Conservation (phyloP, 2,888 invertebrate species). For the Protophormia terraenovae region DNA sequence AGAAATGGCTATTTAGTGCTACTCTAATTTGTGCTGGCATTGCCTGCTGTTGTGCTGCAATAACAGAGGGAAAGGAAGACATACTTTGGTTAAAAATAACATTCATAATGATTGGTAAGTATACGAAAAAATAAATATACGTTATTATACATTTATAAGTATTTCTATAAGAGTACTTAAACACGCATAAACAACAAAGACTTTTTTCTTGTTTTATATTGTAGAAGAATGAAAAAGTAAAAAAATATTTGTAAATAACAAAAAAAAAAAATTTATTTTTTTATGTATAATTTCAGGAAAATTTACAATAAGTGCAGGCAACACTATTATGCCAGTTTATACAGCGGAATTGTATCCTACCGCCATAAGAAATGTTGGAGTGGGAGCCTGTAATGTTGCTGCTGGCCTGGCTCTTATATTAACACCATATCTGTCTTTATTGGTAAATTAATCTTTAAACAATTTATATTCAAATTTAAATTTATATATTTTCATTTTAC, state of each 20-base stretch:
- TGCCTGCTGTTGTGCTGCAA: conserved; percentile 86
- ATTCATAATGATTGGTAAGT: conserved; percentile 87
- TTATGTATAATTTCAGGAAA: conserved; percentile 80
- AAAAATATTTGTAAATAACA: neutral
- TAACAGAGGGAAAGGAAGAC: conserved; percentile 82
- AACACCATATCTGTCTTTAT: conserved; percentile 89
- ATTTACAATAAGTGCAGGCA: conserved; percentile 89
- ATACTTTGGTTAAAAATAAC: conserved; percentile 87
- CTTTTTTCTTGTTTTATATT: too few relatives aligned
- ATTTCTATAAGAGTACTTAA: too few relatives aligned
- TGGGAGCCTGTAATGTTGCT: conserved; percentile 89
- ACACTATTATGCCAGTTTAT: conserved; percentile 89
- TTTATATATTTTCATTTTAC: too few relatives aligned
- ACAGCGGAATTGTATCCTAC: conserved; percentile 89
- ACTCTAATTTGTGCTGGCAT: conserved; percentile 87
- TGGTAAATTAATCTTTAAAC: conserved; percentile 82
- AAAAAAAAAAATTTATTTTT: neutral
- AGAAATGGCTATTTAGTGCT: conserved; percentile 87
- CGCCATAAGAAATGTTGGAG: conserved; percentile 86
- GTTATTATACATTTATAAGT: too few relatives aligned
- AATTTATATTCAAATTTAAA: too few relatives aligned
- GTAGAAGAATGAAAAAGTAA: neutral
- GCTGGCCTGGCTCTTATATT: conserved; percentile 88
- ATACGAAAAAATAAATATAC: neutral
- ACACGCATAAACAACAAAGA: too few relatives aligned